These are phyloP conservation scores for Lucifuga dentata DNA, from an alignment of 2,113 vertebrate species.

Conservation along the genomic window DNA sequence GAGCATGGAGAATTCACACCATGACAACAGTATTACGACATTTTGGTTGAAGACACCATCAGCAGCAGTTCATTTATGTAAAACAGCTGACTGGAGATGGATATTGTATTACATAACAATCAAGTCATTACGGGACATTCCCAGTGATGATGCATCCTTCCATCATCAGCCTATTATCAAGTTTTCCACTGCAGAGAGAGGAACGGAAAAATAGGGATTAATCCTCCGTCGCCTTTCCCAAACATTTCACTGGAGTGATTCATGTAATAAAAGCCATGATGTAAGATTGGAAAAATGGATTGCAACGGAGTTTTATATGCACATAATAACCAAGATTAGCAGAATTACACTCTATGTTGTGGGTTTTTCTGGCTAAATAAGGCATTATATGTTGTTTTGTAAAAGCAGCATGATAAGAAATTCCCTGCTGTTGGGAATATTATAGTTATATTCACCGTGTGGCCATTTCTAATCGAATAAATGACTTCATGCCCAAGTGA, in stretches of 20 bases:
- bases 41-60: not conserved
- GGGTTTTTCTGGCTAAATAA: not conserved
- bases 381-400: not conserved
- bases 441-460: not conserved
- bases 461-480: not conserved
- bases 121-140: conserved; percentile 54
- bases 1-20: conserved; percentile 8
- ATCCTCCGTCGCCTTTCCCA: conserved; percentile 25
- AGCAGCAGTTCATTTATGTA: conserved; percentile 3
- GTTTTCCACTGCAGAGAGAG: conserved; percentile 34
- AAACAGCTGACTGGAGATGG: conserved; percentile 31
- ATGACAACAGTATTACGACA: conserved; percentile 6
- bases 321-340: not conserved
- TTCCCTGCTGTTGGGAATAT: not conserved
- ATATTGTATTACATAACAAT: conserved; percentile 30
- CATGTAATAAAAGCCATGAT: not conserved
- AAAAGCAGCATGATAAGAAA: not conserved
- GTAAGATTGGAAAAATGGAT: not conserved
- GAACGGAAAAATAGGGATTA: conserved; percentile 44
- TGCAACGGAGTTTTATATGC: not conserved
- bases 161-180: conserved; percentile 22
- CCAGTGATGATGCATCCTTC: conserved; percentile 51
- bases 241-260: conserved; percentile 5
- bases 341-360: not conserved
- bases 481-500: conserved; percentile 12